Evolutionary conservation across 2,797 vertebrate genomes (phyloP).

Genomic region (Apogon hyalosoma): DNA sequence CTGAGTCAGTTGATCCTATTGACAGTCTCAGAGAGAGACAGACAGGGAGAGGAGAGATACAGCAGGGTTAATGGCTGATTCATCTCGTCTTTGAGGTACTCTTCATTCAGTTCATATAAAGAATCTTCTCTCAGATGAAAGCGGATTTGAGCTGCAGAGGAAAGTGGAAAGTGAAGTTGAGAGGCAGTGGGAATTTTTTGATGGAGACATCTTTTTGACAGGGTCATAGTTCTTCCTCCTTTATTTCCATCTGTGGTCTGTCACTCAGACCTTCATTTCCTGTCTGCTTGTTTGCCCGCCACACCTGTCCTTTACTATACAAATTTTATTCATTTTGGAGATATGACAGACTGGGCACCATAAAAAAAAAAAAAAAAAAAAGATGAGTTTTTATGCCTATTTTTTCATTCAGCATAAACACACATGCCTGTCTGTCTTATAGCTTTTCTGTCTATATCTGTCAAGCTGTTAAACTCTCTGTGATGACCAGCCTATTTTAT

Average conservation of each 20-base stretch:
- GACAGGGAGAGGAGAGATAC: constrained; percentile 18
- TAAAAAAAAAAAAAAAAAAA: constrained; percentile 4
- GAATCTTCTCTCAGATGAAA: constrained; percentile 59
- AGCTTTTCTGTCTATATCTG: constrained; percentile 20
- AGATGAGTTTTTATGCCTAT: constrained; percentile 9
- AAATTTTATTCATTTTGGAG: constrained; percentile 34
- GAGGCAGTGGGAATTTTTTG: constrained; percentile 45
- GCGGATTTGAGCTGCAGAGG: constrained; percentile 47
- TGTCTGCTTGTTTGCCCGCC: constrained; percentile 47
- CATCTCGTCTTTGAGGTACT: constrained; percentile 59
- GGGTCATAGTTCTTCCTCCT: constrained; percentile 58
- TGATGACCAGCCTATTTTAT: constrained; percentile 32
- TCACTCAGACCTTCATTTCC: constrained; percentile 66
- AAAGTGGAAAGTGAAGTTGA: constrained; percentile 48
- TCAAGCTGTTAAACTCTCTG: constrained; percentile 37
- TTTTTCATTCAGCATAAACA: constrained; percentile 28
- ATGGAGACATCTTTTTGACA: constrained; percentile 57
- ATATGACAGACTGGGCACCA: constrained; percentile 10
- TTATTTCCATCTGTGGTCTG: constrained; percentile 59
- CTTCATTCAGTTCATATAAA: constrained; percentile 51
- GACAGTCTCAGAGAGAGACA: constrained; percentile 35
- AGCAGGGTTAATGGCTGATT: constrained; percentile 62
- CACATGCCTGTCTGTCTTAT: constrained; percentile 24
- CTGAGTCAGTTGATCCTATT: constrained; percentile 37
- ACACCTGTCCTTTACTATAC: constrained; percentile 42